phyloP scores from a whole-genome alignment of 2,888 invertebrate genomes.

The Pammene fasciana region DNA sequence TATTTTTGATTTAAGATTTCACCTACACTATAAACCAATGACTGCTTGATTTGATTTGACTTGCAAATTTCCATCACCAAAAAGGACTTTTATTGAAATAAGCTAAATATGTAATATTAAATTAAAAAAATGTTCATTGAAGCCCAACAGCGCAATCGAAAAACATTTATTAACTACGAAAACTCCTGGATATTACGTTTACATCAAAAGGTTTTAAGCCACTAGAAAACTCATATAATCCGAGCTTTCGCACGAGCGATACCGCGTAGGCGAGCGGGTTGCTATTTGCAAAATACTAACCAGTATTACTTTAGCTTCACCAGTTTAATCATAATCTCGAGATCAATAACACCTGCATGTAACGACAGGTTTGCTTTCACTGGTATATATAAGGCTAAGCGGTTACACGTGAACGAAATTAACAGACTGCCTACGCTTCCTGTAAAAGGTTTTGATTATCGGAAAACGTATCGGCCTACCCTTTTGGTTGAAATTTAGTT shows the following conservation, averaged over 20 bases:
- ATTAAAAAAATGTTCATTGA: too few relatives aligned
- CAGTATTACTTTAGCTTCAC: neutral
- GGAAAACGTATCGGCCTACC: constrained; percentile 10
- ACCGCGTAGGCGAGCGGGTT: neutral
- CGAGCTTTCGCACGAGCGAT: neutral
- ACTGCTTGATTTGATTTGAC: too few relatives aligned
- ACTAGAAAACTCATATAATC: neutral
- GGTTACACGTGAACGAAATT: constrained; percentile 1
- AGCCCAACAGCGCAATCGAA: too few relatives aligned
- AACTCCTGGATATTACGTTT: neutral
- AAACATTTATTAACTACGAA: neutral
- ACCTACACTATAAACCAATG: too few relatives aligned
- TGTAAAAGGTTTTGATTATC: constrained; percentile 9
- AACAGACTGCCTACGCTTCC: constrained; percentile 16
- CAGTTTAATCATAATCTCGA: neutral
- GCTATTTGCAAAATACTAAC: neutral
- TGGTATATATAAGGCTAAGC: neutral
- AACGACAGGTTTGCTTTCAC: neutral
- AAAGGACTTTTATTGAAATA: too few relatives aligned
- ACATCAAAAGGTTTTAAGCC: neutral
- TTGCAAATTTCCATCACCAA: too few relatives aligned
- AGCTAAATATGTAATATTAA: neutral
- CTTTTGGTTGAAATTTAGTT: constrained; percentile 13
- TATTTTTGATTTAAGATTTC: too few relatives aligned
- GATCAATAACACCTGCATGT: neutral